A percentile compares a stretch with the other conserved stretches of the same genome.
These are phyloP conservation scores for Hemicordylus capensis DNA, from an alignment of 2,113 vertebrate species.

Conservation along the genomic window DNA sequence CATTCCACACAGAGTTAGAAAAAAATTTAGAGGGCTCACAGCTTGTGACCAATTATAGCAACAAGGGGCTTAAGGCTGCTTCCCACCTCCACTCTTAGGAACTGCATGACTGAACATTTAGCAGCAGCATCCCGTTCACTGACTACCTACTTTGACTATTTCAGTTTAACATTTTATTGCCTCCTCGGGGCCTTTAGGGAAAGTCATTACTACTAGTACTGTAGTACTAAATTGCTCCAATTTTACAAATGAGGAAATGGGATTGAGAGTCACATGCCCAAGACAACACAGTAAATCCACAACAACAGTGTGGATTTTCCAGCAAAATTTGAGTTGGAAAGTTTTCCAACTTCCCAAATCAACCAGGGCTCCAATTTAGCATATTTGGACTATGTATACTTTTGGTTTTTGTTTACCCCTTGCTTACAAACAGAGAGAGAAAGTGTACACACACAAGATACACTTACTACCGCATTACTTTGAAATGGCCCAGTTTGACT, in stretches of 20 bases:
- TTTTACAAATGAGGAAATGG: neutral
- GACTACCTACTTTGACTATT: neutral
- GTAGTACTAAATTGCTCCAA: neutral
- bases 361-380: neutral
- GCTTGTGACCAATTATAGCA: neutral
- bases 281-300: neutral
- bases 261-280: neutral
- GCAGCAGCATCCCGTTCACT: neutral
- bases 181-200: neutral
- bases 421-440: neutral
- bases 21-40: no score
- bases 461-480: neutral
- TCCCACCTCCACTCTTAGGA: neutral
- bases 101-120: neutral
- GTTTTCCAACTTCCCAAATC: neutral
- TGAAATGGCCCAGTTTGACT: neutral
- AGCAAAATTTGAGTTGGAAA: neutral
- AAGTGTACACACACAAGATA: neutral
- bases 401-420: neutral
- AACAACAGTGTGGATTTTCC: neutral
- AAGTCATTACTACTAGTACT: neutral
- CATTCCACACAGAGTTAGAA: no score
- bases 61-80: neutral
- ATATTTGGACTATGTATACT: neutral
- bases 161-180: neutral